Evolutionary conservation across 2,797 vertebrate species (phyloP).

Genomic region (Pipistrellus nathusii): DNA sequence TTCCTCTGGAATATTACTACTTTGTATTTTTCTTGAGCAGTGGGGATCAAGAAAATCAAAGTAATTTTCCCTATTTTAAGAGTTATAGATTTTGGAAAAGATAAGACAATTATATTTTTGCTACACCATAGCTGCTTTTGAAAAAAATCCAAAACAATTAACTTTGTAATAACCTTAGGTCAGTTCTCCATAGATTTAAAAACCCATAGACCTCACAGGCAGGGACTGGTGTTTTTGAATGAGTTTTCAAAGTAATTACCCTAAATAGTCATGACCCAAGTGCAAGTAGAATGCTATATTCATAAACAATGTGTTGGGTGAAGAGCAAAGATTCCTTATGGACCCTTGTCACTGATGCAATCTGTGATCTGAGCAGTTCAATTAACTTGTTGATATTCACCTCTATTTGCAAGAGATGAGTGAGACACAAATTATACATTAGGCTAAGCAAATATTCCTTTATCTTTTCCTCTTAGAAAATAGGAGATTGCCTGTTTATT

Average conservation of each 20-base stretch:
- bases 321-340: background rate
- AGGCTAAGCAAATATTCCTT: slow-evolving; percentile 11
- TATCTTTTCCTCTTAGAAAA: slow-evolving; percentile 10
- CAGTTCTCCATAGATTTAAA: slow-evolving; percentile 3
- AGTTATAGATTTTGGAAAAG: slow-evolving; percentile 48
- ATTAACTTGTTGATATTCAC: background rate
- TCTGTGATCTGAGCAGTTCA: background rate
- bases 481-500: background rate
- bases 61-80: background rate
- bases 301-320: background rate
- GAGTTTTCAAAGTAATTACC: slow-evolving; percentile 3
- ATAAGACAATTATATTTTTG: slow-evolving; percentile 40
- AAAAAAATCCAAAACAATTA: slow-evolving; percentile 2
- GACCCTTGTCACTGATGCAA: background rate
- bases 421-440: slow-evolving; percentile 21
- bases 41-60: background rate
- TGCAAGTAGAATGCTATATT: background rate
- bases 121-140: background rate
- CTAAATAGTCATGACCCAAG: background rate
- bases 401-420: background rate
- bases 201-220: background rate
- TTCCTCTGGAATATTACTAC: background rate
- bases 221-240: background rate
- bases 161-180: slow-evolving; percentile 17
- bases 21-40: background rate